Evolutionary conservation across 2,113 vertebrate species (phyloP), one percentile per base, ranked within the genome.

Genomic region (Zingel zingel): DNA sequence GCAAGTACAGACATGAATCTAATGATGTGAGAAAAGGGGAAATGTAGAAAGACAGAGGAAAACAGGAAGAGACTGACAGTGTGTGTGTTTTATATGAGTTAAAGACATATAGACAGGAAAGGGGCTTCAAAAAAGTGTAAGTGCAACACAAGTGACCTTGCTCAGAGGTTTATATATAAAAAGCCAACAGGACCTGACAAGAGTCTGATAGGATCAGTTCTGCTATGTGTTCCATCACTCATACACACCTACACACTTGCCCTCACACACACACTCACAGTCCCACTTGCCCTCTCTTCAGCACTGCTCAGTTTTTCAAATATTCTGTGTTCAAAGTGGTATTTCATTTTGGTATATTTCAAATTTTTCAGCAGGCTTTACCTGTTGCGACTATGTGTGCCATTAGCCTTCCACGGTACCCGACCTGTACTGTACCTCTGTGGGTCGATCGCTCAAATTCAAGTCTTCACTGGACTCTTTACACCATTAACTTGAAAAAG

Each of bases 191-290:
- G 77, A 88, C 45, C 77, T 81, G 77, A 86, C 71, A 84, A 90
- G 84, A 80, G 82, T 90, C 82, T 84, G 89, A 86, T 89, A 83
- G 84, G 81, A 89, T 88, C 88, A 87, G 66, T 73, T 83, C 84
- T 39, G 79, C 53, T 65, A 77, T 33, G 51, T 71, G 71, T 74
- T 89, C 77, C 57, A 88, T 76, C 87, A 79, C 88, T 84, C 87
- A 73, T 15, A 69, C 86, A 89, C 87, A 33, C 86, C 78, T 47
- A 82, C 90, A 87, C 76, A 77, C 82, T 63, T 57, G 48, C 74
- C 74, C 79, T 65, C 81, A 81, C 54, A 62, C 79, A 84, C 81
- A 81, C 80, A 84, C 82, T 65, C 84, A 77, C 75, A 74, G 74
- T 84, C 74, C 78, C 81, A 78, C 87, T 88, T 87, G 82, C 76